Percentiles rank a stretch among this genome's conserved stretches.
Evolutionary conservation across 2,888 invertebrate species (phyloP).

Genomic region (Cataglyphis rosenhaueri): DNA sequence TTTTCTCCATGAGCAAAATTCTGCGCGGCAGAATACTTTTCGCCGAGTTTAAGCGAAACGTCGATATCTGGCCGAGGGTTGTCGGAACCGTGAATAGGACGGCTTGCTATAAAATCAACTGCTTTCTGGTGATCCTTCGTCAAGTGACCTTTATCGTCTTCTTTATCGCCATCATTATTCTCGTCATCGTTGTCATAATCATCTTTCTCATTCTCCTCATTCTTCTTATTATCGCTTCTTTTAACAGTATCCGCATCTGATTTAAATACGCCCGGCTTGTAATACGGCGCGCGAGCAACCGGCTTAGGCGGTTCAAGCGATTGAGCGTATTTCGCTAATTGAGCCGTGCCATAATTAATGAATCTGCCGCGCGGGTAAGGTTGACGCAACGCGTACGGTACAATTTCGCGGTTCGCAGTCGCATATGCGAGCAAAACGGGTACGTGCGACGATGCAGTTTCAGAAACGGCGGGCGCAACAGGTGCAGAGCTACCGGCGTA

Average conservation of each 20-base stretch:
- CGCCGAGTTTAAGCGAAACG: constrained; percentile 77
- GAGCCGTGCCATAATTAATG: constrained; percentile 58
- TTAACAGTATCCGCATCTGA: constrained; percentile 71
- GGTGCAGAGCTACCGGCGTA: constrained; percentile 73
- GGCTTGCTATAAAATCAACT: constrained; percentile 19
- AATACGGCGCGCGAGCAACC: constrained; percentile 57
- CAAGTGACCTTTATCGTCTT: constrained; percentile 22
- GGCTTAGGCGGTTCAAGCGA: constrained; percentile 51
- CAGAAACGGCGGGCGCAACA: constrained; percentile 67
- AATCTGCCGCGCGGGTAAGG: constrained; percentile 55
- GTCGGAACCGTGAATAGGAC: constrained; percentile 19
- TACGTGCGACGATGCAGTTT: constrained; percentile 62
- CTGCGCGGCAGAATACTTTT: constrained; percentile 86
- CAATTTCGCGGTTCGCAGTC: constrained; percentile 42
- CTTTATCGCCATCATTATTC: constrained; percentile 11
- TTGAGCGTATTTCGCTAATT: constrained; percentile 59
- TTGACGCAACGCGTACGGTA: constrained; percentile 27
- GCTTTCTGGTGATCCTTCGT: constrained; percentile 22
- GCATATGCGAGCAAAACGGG: constrained; percentile 67
- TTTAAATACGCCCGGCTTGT: constrained; percentile 15
- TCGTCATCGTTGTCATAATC: constrained; percentile 68
- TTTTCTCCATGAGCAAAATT: constrained; percentile 87
- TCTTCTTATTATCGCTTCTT: constrained; percentile 59
- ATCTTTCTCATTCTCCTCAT: constrained; percentile 49
- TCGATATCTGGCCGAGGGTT: constrained; percentile 2